Base-by-base conservation (phyloP, 2,888 invertebrate genomes). In the Drosophila emarginata region DNA sequence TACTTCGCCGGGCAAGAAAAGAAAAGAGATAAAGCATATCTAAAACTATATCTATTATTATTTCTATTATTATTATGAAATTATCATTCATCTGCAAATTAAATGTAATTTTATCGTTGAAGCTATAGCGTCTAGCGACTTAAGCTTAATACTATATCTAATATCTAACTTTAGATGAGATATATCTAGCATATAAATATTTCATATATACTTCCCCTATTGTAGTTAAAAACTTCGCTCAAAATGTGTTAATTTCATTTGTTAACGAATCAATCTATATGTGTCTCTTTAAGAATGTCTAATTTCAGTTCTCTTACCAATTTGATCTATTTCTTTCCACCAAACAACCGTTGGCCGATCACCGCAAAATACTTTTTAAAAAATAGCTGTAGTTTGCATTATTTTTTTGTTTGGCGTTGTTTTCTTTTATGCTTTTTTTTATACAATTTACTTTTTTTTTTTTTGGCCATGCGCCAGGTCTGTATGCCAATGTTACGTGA, bases 401-500 rank as follows among this genome's bases (percentile, higher is more conserved):
- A 21, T 45, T 18, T 45, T 45, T 45, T 45, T 45, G 9, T 45
- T 45, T 18, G 45, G 21, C 21, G 45, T 45, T 18, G 18, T 45
- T 45, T 45, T 40, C 40, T 40, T 15, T 9, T 18, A 18, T 45
- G 7, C 15, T 40, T 45, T 21, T 21, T 18, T 45, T 21, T 45
- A 21, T 26, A 26, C 6, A 21, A 11, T 18, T 21, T 18, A 4
- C 18, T 18, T 45, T 45, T 18, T 45, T 11, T 45, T 45, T 21
- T 45, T 45, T 45, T 45, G 18, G 21, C 45, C 45, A 32, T 50
- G 51, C 64, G 40, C 26, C 45, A 50, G 40, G 78, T 78, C 76
- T 80, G 61, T 50, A 72, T 74, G 79, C 79, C 79, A 76, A 88
- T 74, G 86, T 87, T 81, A 89, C 87, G 89, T 87, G 87, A 88